A percentile compares a stretch with the other conserved stretches of the same genome.
Evolutionary conservation across 2,113 vertebrate species (phyloP).

Genomic region (Hemiscyllium ocellatum): DNA sequence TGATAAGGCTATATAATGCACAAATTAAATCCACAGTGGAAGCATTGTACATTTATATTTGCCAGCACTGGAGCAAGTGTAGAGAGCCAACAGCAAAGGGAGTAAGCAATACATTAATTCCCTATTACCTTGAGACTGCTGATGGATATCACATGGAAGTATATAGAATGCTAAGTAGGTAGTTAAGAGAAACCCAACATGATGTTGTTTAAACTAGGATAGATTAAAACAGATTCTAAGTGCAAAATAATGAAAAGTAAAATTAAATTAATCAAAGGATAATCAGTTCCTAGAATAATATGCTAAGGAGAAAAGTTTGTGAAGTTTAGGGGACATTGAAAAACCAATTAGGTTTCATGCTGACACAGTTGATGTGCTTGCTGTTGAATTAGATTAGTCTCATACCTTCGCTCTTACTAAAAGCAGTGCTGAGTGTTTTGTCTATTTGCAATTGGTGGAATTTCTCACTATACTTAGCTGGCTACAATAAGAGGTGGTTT

Average conservation of each 20-base stretch:
- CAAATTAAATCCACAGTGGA: background rate
- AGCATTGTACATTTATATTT: background rate
- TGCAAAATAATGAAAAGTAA: background rate
- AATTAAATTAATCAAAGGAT: background rate
- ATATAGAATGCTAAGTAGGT: background rate
- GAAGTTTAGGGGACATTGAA: background rate
- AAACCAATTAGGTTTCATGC: background rate
- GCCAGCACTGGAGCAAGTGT: background rate
- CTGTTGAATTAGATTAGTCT: background rate
- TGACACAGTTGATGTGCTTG: background rate
- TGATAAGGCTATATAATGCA: background rate
- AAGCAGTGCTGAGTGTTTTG: background rate
- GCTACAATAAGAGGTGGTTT: background rate
- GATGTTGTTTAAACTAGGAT: background rate
- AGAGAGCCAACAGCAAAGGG: background rate
- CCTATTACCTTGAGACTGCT: background rate
- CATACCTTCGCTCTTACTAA: background rate
- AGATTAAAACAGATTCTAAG: background rate
- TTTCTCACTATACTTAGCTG: background rate
- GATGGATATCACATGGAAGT: background rate
- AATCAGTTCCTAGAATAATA: background rate
- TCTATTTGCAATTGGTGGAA: background rate
- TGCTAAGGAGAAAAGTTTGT: background rate
- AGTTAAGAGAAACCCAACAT: background rate
- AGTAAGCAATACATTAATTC: background rate